A percentile compares a stretch with the other conserved stretches of the same genome.
Evolutionary conservation across 2,113 vertebrate genomes (phyloP).

Genomic region (Crotalus horridus): DNA sequence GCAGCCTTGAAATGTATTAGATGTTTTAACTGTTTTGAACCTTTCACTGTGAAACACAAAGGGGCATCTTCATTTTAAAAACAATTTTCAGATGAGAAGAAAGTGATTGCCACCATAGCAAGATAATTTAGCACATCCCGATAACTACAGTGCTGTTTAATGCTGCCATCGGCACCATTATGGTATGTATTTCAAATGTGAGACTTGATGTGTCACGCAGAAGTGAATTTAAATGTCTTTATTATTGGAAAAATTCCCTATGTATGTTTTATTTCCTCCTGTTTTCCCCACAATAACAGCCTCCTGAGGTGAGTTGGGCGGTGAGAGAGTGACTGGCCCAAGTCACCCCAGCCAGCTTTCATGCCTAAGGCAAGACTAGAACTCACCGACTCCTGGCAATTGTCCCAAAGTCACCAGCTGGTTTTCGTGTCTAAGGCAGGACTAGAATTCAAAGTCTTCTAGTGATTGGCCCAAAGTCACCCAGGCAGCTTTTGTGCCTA

Average conservation of each 20-base stretch:
- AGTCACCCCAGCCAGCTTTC: neutral
- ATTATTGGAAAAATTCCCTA: neutral
- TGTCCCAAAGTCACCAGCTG: neutral
- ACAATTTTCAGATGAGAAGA: accelerated
- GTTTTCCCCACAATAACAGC: neutral
- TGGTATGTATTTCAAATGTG: neutral
- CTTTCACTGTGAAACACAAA: neutral
- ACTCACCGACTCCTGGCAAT: neutral
- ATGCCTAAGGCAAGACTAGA: neutral
- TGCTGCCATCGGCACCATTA: neutral
- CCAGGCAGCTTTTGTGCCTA: too few species aligned
- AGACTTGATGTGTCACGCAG: neutral
- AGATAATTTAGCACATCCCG: neutral
- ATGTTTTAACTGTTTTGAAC: neutral
- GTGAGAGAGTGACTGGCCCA: neutral
- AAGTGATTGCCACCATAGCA: neutral
- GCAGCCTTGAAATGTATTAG: neutral
- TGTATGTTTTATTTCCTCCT: neutral
- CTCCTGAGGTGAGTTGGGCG: neutral
- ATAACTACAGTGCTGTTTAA: accelerated
- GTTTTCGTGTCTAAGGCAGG: too few species aligned
- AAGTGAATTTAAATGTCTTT: neutral
- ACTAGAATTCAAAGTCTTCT: neutral
- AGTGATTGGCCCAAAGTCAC: neutral
- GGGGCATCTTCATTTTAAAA: accelerated